Conservation (phyloP, 2,797 vertebrate species). For the Trematomus bernacchii region DNA sequence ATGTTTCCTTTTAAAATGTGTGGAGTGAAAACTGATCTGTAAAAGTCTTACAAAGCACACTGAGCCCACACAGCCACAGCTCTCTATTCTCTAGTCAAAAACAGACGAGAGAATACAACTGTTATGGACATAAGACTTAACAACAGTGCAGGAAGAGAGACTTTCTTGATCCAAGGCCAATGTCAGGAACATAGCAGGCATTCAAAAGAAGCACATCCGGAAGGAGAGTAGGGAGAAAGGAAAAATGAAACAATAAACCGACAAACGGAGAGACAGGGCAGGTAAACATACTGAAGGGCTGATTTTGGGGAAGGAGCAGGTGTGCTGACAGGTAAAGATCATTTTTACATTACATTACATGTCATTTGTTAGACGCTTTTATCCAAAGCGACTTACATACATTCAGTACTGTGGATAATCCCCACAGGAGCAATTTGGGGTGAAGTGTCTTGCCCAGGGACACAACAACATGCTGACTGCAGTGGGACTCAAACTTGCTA, state of each 20-base stretch:
- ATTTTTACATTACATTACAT: too few relatives aligned
- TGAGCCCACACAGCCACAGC: not conserved
- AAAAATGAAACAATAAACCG: not conserved
- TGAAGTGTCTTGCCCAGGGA: too few relatives aligned
- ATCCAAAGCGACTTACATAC: too few relatives aligned
- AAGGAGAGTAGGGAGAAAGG: not conserved
- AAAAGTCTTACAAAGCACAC: not conserved
- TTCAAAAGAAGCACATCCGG: not conserved
- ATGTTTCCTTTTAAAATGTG: not conserved
- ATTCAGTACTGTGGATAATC: too few relatives aligned
- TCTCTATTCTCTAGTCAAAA: not conserved
- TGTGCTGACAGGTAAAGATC: constrained; percentile 2
- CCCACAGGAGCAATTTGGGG: too few relatives aligned
- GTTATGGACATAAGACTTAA: not conserved
- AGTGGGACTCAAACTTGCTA: too few relatives aligned
- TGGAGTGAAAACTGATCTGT: not conserved
- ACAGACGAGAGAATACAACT: not conserved
- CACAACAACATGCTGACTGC: too few relatives aligned
- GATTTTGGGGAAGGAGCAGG: constrained; percentile 6
- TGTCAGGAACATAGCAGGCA: not conserved
- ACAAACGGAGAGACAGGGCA: not conserved
- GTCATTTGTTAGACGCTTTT: too few relatives aligned
- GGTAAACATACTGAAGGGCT: not conserved
- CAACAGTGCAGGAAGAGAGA: not conserved
- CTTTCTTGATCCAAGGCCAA: constrained; percentile 3